Base-by-base conservation (phyloP, 2,888 invertebrate species). In the Drosophila prostipennis region DNA sequence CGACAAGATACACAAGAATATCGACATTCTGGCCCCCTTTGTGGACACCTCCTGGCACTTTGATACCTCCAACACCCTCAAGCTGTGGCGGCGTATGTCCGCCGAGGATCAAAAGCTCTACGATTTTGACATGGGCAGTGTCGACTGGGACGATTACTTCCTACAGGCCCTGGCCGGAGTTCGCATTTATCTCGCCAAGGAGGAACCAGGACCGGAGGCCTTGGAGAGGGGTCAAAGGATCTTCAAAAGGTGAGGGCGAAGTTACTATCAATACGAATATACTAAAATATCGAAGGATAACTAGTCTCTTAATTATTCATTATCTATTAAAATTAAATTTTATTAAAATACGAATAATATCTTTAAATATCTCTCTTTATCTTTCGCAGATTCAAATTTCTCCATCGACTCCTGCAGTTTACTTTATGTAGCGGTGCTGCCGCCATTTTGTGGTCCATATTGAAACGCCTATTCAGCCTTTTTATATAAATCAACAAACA, bases 1-100 rank as follows among this genome's bases (percentile, higher is more conserved):
- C 91, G 93, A 93, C 70, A 96, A 96, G 90, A 94, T 98, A 51
- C 95, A 97, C 90, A 96, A 95, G 90, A 95, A 97, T 74, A 93
- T 95, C 6, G 93, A 94, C 3, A 94, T 95, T 0, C 89, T 98
- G 23, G 92, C 94, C 0, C 96, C 95, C 90, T 98, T 98, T 92
- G 94, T 94, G 56, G 94, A 93, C 23, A 92, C 94, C n/a, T 94
- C 95, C 58, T 97, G 97, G 94, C 89, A 90, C 0, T 97, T 96
- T 90, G 93, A 93, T 37, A 95, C 95, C 73, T 91, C 93, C 51
- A 95, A 96, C 84, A 94, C 89, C 2, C 74, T 86, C 43, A 74
- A 78, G 1, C 81, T 94, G 46, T 93, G 93, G 92, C 75, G 86
- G 0, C 90, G 90, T 34, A 76, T 94, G 37, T 90, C 90, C 4